Evolutionary conservation across 2,888 invertebrate genomes (phyloP).

Genomic region (Choreutis nemorana): DNA sequence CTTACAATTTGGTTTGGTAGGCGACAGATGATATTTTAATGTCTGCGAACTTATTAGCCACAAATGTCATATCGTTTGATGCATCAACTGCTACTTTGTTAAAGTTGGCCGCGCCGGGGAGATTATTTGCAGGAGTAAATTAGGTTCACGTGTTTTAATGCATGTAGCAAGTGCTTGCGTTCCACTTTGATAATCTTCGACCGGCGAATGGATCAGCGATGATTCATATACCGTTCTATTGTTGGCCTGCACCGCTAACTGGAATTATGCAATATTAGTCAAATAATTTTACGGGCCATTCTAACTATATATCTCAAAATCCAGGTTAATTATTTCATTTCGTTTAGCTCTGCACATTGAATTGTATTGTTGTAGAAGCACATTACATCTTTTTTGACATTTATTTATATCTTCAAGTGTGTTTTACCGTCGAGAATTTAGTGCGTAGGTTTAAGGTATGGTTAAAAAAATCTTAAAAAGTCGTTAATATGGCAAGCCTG

Average conservation of each 20-base stretch:
- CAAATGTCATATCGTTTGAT: slow-evolving; percentile 56
- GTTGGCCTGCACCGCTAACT: slow-evolving; percentile 49
- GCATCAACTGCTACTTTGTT: slow-evolving; percentile 59
- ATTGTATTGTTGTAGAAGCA: too few species aligned
- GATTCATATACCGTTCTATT: slow-evolving; percentile 61
- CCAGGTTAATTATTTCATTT: too few species aligned
- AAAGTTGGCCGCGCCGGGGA: slow-evolving; percentile 32
- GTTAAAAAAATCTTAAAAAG: too few species aligned
- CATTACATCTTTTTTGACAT: too few species aligned
- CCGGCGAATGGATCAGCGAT: slow-evolving; percentile 54
- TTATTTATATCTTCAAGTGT: too few species aligned
- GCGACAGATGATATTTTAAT: slow-evolving; percentile 34
- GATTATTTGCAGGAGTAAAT: slow-evolving; percentile 56
- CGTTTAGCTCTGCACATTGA: too few species aligned
- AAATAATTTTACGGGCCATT: too few species aligned
- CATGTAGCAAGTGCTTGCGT: slow-evolving; percentile 54
- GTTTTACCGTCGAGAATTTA: too few species aligned
- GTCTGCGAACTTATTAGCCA: slow-evolving; percentile 45
- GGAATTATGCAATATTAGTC: slow-evolving; percentile 53
- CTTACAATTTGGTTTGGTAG: neutral
- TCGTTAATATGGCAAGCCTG: too few species aligned
- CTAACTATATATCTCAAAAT: too few species aligned
- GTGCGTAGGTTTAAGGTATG: too few species aligned
- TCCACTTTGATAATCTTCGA: slow-evolving; percentile 63
- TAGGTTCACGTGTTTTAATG: slow-evolving; percentile 65